phyloP scores from a whole-genome alignment of 2,113 vertebrate species.

The Platanista minor region DNA sequence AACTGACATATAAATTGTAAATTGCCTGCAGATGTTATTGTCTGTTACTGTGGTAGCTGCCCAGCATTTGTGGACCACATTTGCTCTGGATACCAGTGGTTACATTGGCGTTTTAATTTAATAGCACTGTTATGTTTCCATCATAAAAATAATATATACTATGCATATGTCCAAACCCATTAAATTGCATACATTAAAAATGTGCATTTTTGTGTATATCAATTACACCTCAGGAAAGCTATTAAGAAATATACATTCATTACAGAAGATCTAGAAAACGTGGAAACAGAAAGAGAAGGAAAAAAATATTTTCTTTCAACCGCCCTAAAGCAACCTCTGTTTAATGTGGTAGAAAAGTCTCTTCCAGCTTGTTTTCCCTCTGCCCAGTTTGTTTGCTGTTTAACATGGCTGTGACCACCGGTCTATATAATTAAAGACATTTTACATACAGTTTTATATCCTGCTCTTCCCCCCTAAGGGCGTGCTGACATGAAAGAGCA shows the following conservation, averaged over 20 bases:
- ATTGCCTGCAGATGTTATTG: neutral
- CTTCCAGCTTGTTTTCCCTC: neutral
- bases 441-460: neutral
- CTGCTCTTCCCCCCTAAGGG: neutral
- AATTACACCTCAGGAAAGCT: neutral
- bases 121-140: slow-evolving; percentile 11
- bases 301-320: neutral
- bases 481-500: neutral
- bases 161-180: neutral
- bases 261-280: neutral
- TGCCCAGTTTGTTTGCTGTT: neutral
- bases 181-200: neutral
- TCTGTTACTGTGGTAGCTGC: slow-evolving; percentile 53
- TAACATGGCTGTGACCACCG: slow-evolving; percentile 3
- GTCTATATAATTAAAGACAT: slow-evolving; percentile 26
- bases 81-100: neutral
- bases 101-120: neutral
- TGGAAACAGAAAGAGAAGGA: neutral
- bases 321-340: neutral
- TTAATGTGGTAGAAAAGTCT: neutral
- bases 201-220: neutral
- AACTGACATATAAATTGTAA: neutral
- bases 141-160: slow-evolving; percentile 15
- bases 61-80: neutral
- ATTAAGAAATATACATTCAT: neutral